These are phyloP conservation scores for Sphaeridia pumilis DNA, from an alignment of 2,888 invertebrate species.

Conservation along the genomic window DNA sequence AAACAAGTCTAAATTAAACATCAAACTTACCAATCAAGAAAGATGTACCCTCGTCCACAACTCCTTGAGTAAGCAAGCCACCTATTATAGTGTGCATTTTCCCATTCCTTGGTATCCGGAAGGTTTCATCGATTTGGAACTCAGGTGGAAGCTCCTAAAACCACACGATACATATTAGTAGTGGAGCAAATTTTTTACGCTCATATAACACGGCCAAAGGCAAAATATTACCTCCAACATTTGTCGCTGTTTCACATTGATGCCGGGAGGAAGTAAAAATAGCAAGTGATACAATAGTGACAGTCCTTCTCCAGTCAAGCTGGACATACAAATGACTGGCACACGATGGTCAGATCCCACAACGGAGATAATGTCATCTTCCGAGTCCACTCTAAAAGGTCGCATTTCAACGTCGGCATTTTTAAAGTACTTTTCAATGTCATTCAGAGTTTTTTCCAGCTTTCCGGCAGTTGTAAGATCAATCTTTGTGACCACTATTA, in stretches of 20 bases:
- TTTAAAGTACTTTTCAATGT: conserved; percentile 42
- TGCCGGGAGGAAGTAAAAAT: conserved; percentile 61
- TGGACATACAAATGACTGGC: conserved; percentile 79
- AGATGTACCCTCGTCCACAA: conserved; percentile 62
- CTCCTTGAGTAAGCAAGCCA: conserved; percentile 71
- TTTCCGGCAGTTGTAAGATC: conserved; percentile 55
- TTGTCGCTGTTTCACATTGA: conserved; percentile 53
- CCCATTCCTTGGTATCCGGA: conserved; percentile 68
- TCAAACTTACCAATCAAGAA: conserved; percentile 42
- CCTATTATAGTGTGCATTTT: conserved; percentile 56
- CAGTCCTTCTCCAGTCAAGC: conserved; percentile 75
- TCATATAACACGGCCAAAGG: background rate
- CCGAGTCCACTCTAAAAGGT: conserved; percentile 52
- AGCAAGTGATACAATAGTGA: conserved; percentile 74
- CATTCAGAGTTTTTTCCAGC: conserved; percentile 38
- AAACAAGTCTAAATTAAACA: background rate
- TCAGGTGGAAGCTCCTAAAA: conserved; percentile 46
- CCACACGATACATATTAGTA: background rate
- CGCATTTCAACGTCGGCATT: conserved; percentile 40
- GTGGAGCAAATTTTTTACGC: background rate
- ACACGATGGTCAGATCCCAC: conserved; percentile 41
- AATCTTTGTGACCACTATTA: conserved; percentile 85
- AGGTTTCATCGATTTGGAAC: conserved; percentile 91
- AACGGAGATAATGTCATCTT: conserved; percentile 61
- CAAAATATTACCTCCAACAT: conserved; percentile 47